A percentile compares a stretch with the other conserved stretches of the same genome.
phyloP scores from a whole-genome alignment of 35 echinoderm and acorn worm species.

The Apostichopus parvimensis region DNA sequence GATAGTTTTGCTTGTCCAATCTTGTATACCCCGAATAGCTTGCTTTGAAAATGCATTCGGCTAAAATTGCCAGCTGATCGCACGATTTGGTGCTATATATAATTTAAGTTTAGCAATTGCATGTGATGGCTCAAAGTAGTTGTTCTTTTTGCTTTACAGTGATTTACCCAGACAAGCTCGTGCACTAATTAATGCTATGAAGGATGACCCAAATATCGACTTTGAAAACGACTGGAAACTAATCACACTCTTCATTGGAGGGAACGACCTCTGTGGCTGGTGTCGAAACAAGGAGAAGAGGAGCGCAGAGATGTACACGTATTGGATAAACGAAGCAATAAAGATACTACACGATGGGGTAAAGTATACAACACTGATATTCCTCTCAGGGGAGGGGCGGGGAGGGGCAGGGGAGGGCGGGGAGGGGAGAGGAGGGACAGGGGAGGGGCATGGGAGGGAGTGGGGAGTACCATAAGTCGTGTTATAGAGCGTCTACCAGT shows the following conservation, averaged over 20 bases:
- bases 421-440: too few relatives aligned
- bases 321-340: slow-evolving; percentile 56
- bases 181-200: slow-evolving; percentile 50
- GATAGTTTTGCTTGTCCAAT: too few relatives aligned
- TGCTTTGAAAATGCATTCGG: too few relatives aligned
- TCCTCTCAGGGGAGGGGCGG: not conserved
- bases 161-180: slow-evolving; percentile 69
- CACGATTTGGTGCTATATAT: too few relatives aligned
- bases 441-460: too few relatives aligned
- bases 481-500: too few relatives aligned
- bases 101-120: too few relatives aligned
- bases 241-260: slow-evolving; percentile 79
- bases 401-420: not conserved
- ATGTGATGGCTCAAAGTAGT: not conserved
- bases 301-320: slow-evolving; percentile 48
- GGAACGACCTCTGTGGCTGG: slow-evolving; percentile 81
- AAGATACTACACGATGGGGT: slow-evolving; percentile 65
- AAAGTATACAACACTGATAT: not conserved
- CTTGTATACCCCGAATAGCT: too few relatives aligned
- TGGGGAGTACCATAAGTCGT: too few relatives aligned
- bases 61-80: too few relatives aligned
- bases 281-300: slow-evolving; percentile 41
- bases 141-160: slow-evolving; percentile 15
- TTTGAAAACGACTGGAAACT: slow-evolving; percentile 91
- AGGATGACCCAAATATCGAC: slow-evolving; percentile 63